phyloP scores from a whole-genome alignment of 37 sponge, comb jelly and placozoan genomes.

The Chondrilla cf. caribensis region DNA sequence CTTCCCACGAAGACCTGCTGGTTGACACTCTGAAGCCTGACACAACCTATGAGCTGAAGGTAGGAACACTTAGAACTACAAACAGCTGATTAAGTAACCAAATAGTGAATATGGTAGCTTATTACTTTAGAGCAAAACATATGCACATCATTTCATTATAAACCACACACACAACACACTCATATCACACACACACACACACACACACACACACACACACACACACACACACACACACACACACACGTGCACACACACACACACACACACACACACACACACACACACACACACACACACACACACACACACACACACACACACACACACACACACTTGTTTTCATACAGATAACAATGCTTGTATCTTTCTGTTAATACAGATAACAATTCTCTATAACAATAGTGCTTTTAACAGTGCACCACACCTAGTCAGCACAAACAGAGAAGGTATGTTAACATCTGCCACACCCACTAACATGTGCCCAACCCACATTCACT shows the following conservation, averaged over 20 bases:
- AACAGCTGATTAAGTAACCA: too few relatives aligned
- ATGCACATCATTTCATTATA: too few relatives aligned
- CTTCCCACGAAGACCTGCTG: too few relatives aligned
- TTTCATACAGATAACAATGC: background rate
- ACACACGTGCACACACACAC: constrained; percentile 43
- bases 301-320: constrained; percentile 27
- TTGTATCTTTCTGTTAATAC: background rate
- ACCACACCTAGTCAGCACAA: background rate
- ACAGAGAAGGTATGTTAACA: background rate
- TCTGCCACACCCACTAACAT: too few relatives aligned
- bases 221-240: background rate
- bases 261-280: constrained; percentile 41
- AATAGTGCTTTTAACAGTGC: background rate
- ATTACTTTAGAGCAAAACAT: too few relatives aligned
- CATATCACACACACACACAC: background rate
- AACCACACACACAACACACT: background rate
- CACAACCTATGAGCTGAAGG: too few relatives aligned
- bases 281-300: constrained; percentile 39
- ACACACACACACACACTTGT: constrained; percentile 18
- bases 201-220: background rate
- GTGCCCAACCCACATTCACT: too few relatives aligned
- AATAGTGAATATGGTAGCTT: too few relatives aligned
- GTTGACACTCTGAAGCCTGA: too few relatives aligned
- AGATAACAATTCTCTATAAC: background rate
- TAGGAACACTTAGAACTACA: too few relatives aligned